A percentile compares a stretch with the other conserved stretches of the same genome.
Conservation (phyloP, 1,140 invertebrate species). For the Ceratosolen solmsi region DNA sequence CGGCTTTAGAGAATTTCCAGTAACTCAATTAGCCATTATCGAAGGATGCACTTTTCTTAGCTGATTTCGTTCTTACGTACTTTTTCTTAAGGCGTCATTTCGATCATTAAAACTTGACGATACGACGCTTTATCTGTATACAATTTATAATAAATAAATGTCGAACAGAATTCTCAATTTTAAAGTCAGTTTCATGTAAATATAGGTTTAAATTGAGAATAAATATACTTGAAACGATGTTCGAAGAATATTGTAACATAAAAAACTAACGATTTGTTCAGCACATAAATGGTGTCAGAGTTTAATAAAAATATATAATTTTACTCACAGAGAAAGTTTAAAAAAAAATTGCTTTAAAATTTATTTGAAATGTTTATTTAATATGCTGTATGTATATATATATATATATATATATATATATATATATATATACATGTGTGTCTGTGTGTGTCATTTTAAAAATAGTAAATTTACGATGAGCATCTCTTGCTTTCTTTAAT, state of each 20-base stretch:
- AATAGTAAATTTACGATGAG: background rate
- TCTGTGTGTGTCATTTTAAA: too few species aligned
- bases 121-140: too few species aligned
- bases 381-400: background rate
- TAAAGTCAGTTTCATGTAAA: background rate
- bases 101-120: background rate
- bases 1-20: background rate
- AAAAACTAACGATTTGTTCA: background rate
- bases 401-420: background rate
- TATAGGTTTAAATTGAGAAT: background rate
- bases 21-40: background rate
- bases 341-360: background rate
- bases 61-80: background rate
- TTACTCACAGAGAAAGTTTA: background rate
- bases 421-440: too few species aligned
- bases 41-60: background rate
- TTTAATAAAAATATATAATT: slow-evolving; percentile 8
- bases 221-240: background rate
- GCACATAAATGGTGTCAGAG: background rate
- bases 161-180: background rate
- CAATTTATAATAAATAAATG: background rate
- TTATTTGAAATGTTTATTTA: background rate
- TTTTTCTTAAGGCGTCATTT: background rate
- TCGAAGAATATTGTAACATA: background rate
- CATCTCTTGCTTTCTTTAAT: background rate